Evolutionary conservation across 2,113 vertebrate genomes (phyloP), one percentile per base, ranked within the genome.

Genomic region (Circaetus cinerascens): DNA sequence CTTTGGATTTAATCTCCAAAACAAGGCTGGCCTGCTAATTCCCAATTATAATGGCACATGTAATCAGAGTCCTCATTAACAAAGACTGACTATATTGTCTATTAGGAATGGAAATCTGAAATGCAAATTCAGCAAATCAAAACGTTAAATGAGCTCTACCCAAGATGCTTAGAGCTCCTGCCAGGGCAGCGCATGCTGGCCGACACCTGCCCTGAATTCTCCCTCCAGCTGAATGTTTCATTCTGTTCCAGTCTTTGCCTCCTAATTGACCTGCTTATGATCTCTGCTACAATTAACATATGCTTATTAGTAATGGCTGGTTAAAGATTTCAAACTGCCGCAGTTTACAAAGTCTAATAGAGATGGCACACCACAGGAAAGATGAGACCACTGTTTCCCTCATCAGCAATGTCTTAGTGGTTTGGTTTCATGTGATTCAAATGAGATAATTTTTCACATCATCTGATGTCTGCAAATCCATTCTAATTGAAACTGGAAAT

Each of bases 281-380:
- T 99, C 99, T 99, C 97, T 98, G 98, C 98, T 98, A 98, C 98
- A 99, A 99, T 99, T 99, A 99, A 99, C 99, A 99, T 99, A 99
- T 99, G 99, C 98, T 99, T 99, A 99, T 99, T 99, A 99, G 99
- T 98, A 98, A 98, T 98, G 99, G 98, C 98, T 99, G 99, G 98
- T 99, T 99, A 99, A 99, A 98, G 98, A 98, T 99, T 98, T 98
- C 98, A 98, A 97, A 98, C 96, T 98, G 97, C 98, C 77, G 96
- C 97, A 98, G 98, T 98, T 99, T 98, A 98, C 98, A 98, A 98
- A 98, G 98, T 98, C 98, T 98, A 98, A 98, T 98, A 98, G 98
- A 98, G 98, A 98, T 96, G 98, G 97, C 98, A 98, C 97, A 85
- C 97, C 97, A 96, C 97, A 95, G 98, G 98, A 98, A 98, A 98